phyloP scores from a whole-genome alignment of 2,888 invertebrate genomes.

The Stenotaenia linearis region DNA sequence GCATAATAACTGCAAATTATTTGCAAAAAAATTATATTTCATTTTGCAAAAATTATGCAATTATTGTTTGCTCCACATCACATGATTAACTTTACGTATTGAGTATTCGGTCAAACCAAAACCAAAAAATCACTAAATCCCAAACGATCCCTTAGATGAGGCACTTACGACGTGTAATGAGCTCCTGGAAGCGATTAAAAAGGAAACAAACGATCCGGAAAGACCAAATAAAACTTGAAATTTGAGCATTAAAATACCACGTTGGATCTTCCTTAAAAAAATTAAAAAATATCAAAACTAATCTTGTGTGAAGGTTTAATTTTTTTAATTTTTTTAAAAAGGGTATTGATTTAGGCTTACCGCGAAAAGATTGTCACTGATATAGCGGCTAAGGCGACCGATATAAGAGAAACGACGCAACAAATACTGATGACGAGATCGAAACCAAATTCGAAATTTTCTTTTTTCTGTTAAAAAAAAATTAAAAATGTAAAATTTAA shows the following conservation, averaged over 20 bases:
- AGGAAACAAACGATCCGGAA: constrained; percentile 27
- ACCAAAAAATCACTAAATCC: too few relatives aligned
- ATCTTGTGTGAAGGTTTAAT: neutral
- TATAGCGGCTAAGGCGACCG: neutral
- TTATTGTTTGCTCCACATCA: too few relatives aligned
- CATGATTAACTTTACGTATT: too few relatives aligned
- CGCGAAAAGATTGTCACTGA: neutral
- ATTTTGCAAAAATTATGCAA: too few relatives aligned
- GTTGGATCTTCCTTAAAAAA: constrained; percentile 32
- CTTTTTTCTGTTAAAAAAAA: neutral
- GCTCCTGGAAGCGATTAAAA: constrained; percentile 28
- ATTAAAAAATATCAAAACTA: neutral
- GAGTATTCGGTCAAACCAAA: too few relatives aligned
- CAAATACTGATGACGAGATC: neutral
- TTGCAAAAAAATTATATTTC: too few relatives aligned
- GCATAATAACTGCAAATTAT: too few relatives aligned
- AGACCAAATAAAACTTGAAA: constrained; percentile 34
- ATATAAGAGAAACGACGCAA: neutral
- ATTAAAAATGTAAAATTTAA: too few relatives aligned
- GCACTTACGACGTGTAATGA: neutral
- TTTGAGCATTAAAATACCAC: constrained; percentile 31
- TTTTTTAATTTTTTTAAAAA: too few relatives aligned
- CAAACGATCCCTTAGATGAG: too few relatives aligned
- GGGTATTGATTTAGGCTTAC: too few relatives aligned
- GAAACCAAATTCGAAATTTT: neutral